Conservation (phyloP, 23 tunicate species). For the Halocynthia aurantium region DNA sequence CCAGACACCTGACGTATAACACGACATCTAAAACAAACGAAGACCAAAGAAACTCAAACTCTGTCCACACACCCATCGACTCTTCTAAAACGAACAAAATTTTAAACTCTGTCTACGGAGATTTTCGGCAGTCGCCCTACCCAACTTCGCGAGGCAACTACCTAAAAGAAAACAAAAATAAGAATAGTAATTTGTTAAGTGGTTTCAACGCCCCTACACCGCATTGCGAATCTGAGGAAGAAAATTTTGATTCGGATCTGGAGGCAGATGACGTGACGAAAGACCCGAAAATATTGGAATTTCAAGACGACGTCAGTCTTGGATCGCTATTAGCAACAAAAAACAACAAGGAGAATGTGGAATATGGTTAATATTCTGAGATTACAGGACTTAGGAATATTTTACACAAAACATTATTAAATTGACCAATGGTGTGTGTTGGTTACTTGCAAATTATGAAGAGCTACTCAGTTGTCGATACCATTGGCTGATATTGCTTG, state of each 20-base stretch:
- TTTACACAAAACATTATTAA: background rate
- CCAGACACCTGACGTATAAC: too few relatives aligned
- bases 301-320: background rate
- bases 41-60: background rate
- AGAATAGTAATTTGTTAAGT: background rate
- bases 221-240: slow-evolving; percentile 12
- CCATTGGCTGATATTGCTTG: too few relatives aligned
- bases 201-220: slow-evolving; percentile 1
- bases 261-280: slow-evolving; percentile 7
- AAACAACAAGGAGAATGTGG: slow-evolving; percentile 2
- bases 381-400: background rate
- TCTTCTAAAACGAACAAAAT: background rate
- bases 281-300: background rate
- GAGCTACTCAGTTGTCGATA: too few relatives aligned
- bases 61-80: background rate
- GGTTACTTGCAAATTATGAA: too few relatives aligned
- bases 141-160: background rate
- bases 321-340: slow-evolving; percentile 1
- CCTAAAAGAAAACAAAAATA: background rate
- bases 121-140: slow-evolving; percentile 2
- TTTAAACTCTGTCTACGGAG: background rate
- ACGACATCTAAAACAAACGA: background rate
- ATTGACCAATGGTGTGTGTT: background rate
- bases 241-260: slow-evolving; percentile 61
- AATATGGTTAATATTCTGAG: background rate